Base-by-base conservation (phyloP, 1,140 invertebrate species). In the Sweltsa coloradensis region DNA sequence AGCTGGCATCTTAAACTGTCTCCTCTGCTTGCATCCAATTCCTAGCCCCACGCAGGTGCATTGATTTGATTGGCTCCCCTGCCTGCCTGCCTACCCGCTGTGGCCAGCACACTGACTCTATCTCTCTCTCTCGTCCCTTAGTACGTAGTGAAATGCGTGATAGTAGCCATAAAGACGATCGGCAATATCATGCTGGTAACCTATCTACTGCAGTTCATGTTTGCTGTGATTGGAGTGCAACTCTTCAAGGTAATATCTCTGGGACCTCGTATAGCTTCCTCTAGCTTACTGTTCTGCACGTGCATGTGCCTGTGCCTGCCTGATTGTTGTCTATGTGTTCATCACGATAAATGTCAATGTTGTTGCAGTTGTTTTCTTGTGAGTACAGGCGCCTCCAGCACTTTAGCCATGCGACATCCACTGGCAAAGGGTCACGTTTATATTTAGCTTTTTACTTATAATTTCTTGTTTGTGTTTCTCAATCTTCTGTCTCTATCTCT, bases 141-240 rank as follows among this genome's bases (percentile, higher is more conserved):
- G 89, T 92, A 96, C 79, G 93, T 97, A 77, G 93, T 97, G 69
- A 91, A 96, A 72, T 97, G 93, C 78, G 92, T 97, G 73, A 95
- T 97, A 76, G 93, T 97, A 73, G 92, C 93, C 60, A 89, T 97
- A 66, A 97, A 97, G 81, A 97, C 93, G 69, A 97, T 97, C 74
- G 91, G 92, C 68, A 97, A 97, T 79, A 97, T 97, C 77, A 91
- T 97, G 76, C 80, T 97, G 78, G 92, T 98, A 64, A 97, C 94
- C 68, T 93, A 90, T 73, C 86, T 98, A 58, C 86, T 98, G 61
- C 89, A 97, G 75, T 99, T 99, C 81, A 98, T 99, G 93, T 99
- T 99, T 74, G 94, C 96, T 65, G 95, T 98, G 63, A 99, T 99
- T 75, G 96, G 97, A 77, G 96, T 99, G 61, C 96, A 99, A 75